Evolutionary conservation across 2,797 vertebrate species (phyloP).

Genomic region (Champsocephalus gunnari): DNA sequence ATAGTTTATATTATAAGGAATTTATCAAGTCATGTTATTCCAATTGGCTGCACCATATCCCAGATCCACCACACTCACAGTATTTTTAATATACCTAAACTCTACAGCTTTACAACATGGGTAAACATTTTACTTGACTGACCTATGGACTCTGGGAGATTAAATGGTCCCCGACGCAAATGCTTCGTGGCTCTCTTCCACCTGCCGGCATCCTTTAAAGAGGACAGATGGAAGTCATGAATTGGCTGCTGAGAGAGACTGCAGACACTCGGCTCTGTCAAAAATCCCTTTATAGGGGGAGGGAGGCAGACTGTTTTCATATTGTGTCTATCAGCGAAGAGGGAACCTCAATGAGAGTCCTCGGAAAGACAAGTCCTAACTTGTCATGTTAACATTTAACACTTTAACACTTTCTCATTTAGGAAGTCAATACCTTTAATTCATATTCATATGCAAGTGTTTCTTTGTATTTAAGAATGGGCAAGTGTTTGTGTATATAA

Average conservation of each 20-base stretch:
- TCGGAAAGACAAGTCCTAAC: constrained; percentile 16
- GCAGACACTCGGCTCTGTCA: constrained; percentile 67
- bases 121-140: constrained; percentile 46
- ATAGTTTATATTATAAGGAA: background rate
- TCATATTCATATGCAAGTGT: constrained; percentile 5
- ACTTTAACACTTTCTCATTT: constrained; percentile 10
- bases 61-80: constrained; percentile 8
- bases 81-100: constrained; percentile 24
- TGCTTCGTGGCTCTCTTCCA: constrained; percentile 64
- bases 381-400: constrained; percentile 27
- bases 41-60: background rate
- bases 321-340: constrained; percentile 59
- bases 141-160: constrained; percentile 39
- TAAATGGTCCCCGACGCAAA: constrained; percentile 63
- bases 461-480: background rate
- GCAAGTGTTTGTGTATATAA: no score
- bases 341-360: constrained; percentile 32
- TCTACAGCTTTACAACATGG: constrained; percentile 28
- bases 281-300: constrained; percentile 70
- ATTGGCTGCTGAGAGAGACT: constrained; percentile 69
- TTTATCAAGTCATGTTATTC: background rate
- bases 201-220: constrained; percentile 71
- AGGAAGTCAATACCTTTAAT: background rate
- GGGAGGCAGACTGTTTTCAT: constrained; percentile 61
- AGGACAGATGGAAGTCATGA: constrained; percentile 81